phyloP scores from a whole-genome alignment of 2,888 invertebrate genomes.

The Hanleya hanleyi region DNA sequence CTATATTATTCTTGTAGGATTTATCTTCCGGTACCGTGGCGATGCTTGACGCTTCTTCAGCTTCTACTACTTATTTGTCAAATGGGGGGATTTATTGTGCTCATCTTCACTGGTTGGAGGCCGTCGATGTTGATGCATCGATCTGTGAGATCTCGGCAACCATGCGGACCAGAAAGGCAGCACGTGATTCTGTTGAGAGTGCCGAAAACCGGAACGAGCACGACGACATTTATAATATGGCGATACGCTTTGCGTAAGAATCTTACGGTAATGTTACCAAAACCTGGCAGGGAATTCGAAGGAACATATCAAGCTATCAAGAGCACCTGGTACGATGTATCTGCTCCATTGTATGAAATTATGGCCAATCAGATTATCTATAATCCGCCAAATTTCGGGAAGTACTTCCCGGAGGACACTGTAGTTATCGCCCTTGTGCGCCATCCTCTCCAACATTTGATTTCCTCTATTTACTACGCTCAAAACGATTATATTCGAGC shows the following conservation, averaged over 20 bases:
- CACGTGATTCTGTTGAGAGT: not conserved
- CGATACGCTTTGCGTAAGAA: not conserved
- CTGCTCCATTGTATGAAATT: not conserved
- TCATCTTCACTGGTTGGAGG: no score
- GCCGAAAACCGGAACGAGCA: not conserved
- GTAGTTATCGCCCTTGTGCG: not conserved
- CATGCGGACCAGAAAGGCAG: no score
- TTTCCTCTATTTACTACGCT: not conserved
- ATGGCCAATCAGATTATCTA: not conserved
- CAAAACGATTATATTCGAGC: not conserved
- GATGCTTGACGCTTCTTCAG: no score
- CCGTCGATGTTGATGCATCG: no score
- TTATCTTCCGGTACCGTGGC: no score
- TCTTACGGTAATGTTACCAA: not conserved
- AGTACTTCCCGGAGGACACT: not conserved
- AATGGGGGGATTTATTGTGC: no score
- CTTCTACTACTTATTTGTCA: no score
- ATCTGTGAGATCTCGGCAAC: no score
- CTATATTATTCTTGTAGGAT: no score
- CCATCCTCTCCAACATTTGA: not conserved
- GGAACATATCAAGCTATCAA: not conserved
- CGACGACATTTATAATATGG: not conserved
- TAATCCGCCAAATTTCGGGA: not conserved
- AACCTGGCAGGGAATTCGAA: not conserved
- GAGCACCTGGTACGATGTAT: not conserved